These are phyloP conservation scores for Nebria brevicollis DNA, from an alignment of 2,888 invertebrate species.

Conservation along the genomic window DNA sequence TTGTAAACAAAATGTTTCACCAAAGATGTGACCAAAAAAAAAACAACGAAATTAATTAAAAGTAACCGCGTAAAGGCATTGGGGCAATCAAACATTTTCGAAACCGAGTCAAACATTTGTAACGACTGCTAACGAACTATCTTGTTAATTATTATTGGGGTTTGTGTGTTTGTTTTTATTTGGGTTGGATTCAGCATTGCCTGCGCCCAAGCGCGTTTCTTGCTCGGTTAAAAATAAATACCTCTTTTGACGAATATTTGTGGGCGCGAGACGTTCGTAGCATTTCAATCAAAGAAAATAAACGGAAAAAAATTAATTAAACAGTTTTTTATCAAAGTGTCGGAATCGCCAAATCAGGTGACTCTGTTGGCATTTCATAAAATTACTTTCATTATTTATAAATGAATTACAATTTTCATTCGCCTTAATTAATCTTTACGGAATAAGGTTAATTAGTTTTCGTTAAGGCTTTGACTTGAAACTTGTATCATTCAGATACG, in stretches of 20 bases:
- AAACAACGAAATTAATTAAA: constrained; percentile 21
- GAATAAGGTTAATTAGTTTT: not conserved
- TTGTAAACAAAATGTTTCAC: constrained; percentile 43
- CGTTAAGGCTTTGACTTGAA: not conserved
- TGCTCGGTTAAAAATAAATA: constrained; percentile 19
- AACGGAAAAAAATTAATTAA: constrained; percentile 36
- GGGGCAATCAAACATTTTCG: constrained; percentile 25
- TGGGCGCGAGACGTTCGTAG: constrained; percentile 6
- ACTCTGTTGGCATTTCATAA: not conserved
- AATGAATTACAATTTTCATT: not conserved
- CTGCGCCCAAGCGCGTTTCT: not conserved
- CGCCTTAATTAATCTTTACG: not conserved
- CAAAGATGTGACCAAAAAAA: constrained; percentile 35
- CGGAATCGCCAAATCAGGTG: not conserved
- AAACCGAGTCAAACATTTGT: constrained; percentile 35
- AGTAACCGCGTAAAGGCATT: constrained; percentile 4
- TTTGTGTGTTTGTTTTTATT: not conserved
- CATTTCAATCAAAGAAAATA: constrained; percentile 27
- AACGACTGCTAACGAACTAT: constrained; percentile 40
- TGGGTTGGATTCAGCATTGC: not conserved
- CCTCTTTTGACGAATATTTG: constrained; percentile 28
- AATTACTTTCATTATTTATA: constrained; percentile 1
- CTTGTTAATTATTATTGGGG: constrained; percentile 16
- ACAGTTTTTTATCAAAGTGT: constrained; percentile 9
- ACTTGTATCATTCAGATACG: not conserved